Conservation (phyloP, 2,113 vertebrate species). For the Archilochus colubris region DNA sequence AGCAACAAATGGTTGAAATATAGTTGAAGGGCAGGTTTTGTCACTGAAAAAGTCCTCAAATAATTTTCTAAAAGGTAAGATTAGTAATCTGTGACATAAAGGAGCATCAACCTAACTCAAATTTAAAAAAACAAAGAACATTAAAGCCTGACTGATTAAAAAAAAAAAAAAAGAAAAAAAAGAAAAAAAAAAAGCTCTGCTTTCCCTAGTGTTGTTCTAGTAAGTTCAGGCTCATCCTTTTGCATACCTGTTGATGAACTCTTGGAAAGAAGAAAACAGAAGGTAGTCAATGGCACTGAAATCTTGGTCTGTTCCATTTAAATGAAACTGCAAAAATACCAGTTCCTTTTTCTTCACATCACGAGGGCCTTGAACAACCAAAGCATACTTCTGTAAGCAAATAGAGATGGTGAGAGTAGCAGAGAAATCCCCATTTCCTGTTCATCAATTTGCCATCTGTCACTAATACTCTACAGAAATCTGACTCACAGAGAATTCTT, state of each 20-base stretch:
- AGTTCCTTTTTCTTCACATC: constrained; percentile 91
- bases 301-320: constrained; percentile 90
- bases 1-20: neutral
- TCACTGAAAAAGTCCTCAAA: neutral
- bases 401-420: neutral
- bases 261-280: constrained; percentile 90
- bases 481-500: neutral
- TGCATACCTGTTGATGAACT: constrained; percentile 77
- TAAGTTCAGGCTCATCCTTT: neutral
- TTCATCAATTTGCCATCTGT: neutral
- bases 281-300: constrained; percentile 99
- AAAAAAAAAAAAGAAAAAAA: neutral
- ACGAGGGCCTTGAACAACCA: constrained; percentile 89
- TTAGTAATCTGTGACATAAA: neutral
- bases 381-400: constrained; percentile 81
- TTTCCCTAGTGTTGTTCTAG: neutral
- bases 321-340: constrained; percentile 94
- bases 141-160: neutral
- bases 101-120: neutral
- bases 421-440: neutral
- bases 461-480: neutral
- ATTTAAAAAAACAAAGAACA: neutral
- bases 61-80: neutral
- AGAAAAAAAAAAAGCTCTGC: neutral
- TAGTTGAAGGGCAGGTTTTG: neutral